Evolutionary conservation across 2,888 invertebrate genomes (phyloP).

Genomic region (Amiota minor): DNA sequence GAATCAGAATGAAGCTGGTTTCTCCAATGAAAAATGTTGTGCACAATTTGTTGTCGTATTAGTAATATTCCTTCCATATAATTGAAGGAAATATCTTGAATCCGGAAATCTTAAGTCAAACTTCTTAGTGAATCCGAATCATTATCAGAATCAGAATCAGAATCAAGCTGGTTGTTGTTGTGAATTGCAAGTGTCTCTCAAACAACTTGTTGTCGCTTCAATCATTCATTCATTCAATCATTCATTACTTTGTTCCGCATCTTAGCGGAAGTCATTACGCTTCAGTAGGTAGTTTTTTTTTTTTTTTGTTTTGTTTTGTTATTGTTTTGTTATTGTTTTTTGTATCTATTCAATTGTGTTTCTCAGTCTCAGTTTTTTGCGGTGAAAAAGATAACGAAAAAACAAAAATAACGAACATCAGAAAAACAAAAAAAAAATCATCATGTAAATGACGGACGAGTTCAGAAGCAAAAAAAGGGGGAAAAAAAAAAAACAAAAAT

Average conservation of each 20-base stretch:
- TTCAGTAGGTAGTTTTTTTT: neutral
- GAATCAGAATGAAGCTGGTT: too few relatives aligned
- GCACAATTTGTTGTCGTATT: too few relatives aligned
- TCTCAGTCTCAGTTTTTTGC: slow-evolving; percentile 22
- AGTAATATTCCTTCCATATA: too few relatives aligned
- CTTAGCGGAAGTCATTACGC: slow-evolving; percentile 20
- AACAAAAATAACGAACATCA: neutral
- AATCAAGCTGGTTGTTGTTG: too few relatives aligned
- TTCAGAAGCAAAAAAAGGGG: slow-evolving; percentile 15
- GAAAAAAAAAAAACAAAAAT: neutral
- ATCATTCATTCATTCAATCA: too few relatives aligned
- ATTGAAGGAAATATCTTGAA: too few relatives aligned
- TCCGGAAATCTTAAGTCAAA: too few relatives aligned
- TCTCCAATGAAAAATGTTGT: too few relatives aligned
- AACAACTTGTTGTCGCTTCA: too few relatives aligned
- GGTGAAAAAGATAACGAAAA: slow-evolving; percentile 14
- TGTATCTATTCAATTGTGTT: neutral
- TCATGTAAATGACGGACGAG: slow-evolving; percentile 18
- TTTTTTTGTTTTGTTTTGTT: neutral
- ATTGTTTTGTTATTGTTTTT: slow-evolving; percentile 7
- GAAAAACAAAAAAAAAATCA: neutral
- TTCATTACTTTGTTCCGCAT: neutral
- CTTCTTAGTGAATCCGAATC: too few relatives aligned
- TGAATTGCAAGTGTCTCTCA: too few relatives aligned
- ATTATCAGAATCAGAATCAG: too few relatives aligned